Evolutionary conservation across 1,140 invertebrate genomes (phyloP).

Genomic region (Eueides isabella): DNA sequence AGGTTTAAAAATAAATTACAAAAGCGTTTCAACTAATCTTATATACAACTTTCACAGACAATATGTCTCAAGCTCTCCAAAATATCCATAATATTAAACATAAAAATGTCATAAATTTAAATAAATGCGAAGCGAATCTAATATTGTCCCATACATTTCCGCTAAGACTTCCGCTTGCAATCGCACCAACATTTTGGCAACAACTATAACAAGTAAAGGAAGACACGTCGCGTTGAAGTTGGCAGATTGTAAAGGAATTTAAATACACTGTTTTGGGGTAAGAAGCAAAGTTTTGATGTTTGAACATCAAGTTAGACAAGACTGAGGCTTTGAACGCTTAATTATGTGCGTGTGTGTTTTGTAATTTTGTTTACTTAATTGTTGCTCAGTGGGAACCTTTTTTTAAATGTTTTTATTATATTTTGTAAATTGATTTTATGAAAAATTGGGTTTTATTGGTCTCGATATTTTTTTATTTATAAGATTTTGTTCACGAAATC

Average conservation of each 20-base stretch:
- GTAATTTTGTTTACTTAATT: background rate
- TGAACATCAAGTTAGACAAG: background rate
- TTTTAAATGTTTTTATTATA: too few relatives aligned
- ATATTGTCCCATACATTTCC: background rate
- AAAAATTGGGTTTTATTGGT: too few relatives aligned
- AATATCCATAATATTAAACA: background rate
- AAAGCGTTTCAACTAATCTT: background rate
- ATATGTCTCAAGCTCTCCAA: background rate
- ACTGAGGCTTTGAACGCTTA: background rate
- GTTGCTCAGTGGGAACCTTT: too few relatives aligned
- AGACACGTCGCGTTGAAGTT: constrained; percentile 6
- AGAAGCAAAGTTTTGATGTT: constrained; percentile 10
- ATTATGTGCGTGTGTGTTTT: constrained; percentile 4
- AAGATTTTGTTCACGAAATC: too few relatives aligned
- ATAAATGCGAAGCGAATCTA: background rate
- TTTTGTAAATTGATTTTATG: too few relatives aligned
- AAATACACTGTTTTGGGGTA: constrained; percentile 9
- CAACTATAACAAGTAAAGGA: background rate
- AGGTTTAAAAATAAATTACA: background rate
- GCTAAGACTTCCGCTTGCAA: constrained; percentile 6
- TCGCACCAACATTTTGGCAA: constrained; percentile 11
- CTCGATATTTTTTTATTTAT: too few relatives aligned
- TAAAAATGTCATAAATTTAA: background rate
- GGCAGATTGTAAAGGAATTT: background rate
- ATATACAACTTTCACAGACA: background rate